Evolutionary conservation across 2,113 vertebrate species (phyloP).

Genomic region (Mustelus asterias): DNA sequence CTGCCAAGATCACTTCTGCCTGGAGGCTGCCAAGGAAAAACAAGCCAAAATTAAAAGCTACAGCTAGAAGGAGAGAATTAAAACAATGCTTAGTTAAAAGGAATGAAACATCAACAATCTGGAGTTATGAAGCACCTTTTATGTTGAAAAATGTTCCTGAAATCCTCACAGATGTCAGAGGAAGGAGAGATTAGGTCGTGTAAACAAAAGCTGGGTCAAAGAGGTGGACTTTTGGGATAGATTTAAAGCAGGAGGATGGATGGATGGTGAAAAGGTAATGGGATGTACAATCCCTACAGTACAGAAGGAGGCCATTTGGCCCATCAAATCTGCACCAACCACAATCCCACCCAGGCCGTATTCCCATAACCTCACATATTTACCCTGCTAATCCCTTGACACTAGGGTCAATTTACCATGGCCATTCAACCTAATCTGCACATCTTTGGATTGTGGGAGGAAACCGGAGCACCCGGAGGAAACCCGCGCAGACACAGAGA

Average conservation of each 20-base stretch:
- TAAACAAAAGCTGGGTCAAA: not conserved
- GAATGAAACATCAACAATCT: not conserved
- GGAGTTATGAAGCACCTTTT: not conserved
- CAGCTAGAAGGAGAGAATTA: not conserved
- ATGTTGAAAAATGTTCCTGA: not conserved
- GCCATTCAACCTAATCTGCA: no score
- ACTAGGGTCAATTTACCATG: no score
- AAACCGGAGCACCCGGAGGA: no score
- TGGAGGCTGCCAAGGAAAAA: conserved; percentile 15
- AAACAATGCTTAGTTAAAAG: not conserved
- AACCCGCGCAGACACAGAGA: no score
- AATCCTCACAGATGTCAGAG: not conserved
- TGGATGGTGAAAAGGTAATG: not conserved
- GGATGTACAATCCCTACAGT: no score
- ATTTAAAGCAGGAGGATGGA: not conserved
- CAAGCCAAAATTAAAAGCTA: not conserved
- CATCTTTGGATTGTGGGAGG: no score
- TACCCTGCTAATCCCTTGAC: no score
- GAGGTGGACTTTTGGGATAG: not conserved
- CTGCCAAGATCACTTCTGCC: conserved; percentile 9
- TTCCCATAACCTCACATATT: no score
- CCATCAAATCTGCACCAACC: no score
- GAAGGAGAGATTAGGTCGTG: not conserved
- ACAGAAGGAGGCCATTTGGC: no score
- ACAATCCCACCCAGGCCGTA: no score